phyloP scores from a whole-genome alignment of 2,888 invertebrate genomes.

The Papilio demoleus region DNA sequence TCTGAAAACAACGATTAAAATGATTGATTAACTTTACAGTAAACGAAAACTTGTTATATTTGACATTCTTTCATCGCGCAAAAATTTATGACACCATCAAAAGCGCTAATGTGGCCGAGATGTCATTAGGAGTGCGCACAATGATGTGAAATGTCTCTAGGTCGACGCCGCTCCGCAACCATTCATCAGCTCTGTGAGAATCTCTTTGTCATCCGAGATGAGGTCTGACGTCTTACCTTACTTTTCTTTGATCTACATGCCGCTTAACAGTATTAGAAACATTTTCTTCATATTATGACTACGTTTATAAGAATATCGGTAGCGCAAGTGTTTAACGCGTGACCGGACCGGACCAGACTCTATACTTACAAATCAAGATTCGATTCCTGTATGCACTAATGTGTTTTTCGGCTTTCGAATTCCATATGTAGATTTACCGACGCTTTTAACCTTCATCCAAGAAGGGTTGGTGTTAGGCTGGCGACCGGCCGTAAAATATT shows the following conservation, averaged over 20 bases:
- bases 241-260: slow-evolving; percentile 46
- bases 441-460: too few relatives aligned
- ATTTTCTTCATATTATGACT: neutral
- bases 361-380: too few relatives aligned
- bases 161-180: slow-evolving; percentile 58
- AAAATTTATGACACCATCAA: slow-evolving; percentile 57
- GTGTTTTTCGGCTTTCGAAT: too few relatives aligned
- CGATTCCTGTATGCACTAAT: too few relatives aligned
- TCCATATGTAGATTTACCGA: too few relatives aligned
- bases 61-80: slow-evolving; percentile 43
- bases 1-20: slow-evolving; percentile 79
- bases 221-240: slow-evolving; percentile 57
- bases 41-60: slow-evolving; percentile 41
- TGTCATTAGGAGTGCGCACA: slow-evolving; percentile 66
- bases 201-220: slow-evolving; percentile 63
- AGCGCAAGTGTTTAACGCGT: too few relatives aligned
- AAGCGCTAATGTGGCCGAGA: slow-evolving; percentile 62
- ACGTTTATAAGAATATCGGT: too few relatives aligned
- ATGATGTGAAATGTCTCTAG: slow-evolving; percentile 66
- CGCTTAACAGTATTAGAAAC: slow-evolving; percentile 20
- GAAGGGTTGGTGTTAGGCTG: too few relatives aligned
- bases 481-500: too few relatives aligned
- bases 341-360: too few relatives aligned
- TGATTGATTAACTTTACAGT: slow-evolving; percentile 42
- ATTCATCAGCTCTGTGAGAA: slow-evolving; percentile 55